Conservation (phyloP, 2,797 vertebrate species). For the Brachymystax lenok region DNA sequence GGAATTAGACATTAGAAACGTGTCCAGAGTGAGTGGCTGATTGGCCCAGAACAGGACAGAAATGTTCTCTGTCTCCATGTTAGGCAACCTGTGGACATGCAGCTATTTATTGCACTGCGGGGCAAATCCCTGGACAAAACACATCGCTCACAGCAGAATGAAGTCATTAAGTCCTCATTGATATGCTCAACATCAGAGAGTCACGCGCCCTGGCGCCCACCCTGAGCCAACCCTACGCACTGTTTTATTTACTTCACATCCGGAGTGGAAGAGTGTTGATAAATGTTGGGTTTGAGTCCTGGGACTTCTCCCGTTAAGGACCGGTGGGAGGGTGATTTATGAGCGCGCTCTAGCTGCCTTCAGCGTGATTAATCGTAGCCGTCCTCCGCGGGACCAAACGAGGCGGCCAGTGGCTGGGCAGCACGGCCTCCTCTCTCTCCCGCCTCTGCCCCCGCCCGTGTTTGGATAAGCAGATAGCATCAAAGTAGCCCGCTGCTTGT, state of each 20-base stretch:
- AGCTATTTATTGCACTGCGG: conserved; percentile 61
- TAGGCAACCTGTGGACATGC: conserved; percentile 53
- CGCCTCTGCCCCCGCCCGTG: conserved; percentile 65
- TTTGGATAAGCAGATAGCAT: conserved; percentile 99
- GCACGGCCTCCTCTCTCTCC: conserved; percentile 9
- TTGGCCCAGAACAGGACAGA: not conserved
- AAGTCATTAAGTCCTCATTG: conserved; percentile 72
- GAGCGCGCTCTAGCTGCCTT: conserved; percentile 87
- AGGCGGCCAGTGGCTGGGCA: conserved; percentile 79
- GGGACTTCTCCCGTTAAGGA: conserved; percentile 91
- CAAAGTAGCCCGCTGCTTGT: conserved; percentile 93
- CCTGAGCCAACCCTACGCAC: conserved; percentile 60
- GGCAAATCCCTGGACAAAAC: conserved; percentile 60
- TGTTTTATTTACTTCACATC: conserved; percentile 86
- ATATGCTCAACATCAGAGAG: conserved; percentile 79
- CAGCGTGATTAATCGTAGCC: conserved; percentile 92
- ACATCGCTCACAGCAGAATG: conserved; percentile 69
- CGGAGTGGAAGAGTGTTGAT: conserved; percentile 84
- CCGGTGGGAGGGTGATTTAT: conserved; percentile 85
- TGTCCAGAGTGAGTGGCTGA: not conserved
- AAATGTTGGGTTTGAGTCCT: conserved; percentile 78
- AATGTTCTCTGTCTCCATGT: too few relatives aligned
- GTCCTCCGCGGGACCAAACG: conserved; percentile 78
- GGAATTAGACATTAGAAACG: too few relatives aligned
- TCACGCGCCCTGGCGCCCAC: conserved; percentile 20